Evolutionary conservation across 2,888 invertebrate genomes (phyloP).

Genomic region (Sinotaia quadrata): DNA sequence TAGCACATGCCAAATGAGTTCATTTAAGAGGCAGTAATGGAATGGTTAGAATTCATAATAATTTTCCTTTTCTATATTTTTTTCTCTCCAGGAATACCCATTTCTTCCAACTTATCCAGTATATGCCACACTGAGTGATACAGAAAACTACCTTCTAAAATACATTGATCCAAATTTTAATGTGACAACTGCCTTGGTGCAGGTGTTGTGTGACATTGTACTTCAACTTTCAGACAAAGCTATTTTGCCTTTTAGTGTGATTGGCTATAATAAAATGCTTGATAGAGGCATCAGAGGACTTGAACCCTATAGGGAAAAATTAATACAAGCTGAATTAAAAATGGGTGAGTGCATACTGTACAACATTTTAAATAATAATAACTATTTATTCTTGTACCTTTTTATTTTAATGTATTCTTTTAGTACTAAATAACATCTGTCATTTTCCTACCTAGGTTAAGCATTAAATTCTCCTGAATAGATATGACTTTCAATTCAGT

Average conservation of each 20-base stretch:
- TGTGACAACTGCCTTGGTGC: constrained; percentile 57
- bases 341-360: too few species aligned
- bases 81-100: constrained; percentile 47
- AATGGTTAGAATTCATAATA: too few species aligned
- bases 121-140: constrained; percentile 71
- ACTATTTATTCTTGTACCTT: too few species aligned
- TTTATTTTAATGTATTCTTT: too few species aligned
- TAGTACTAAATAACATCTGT: too few species aligned
- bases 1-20: too few species aligned
- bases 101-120: constrained; percentile 64
- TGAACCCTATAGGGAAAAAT: constrained; percentile 10
- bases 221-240: constrained; percentile 60
- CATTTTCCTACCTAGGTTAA: too few species aligned
- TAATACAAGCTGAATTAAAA: background rate
- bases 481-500: too few species aligned
- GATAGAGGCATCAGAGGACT: constrained; percentile 43
- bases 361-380: too few species aligned
- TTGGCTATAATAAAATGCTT: constrained; percentile 44
- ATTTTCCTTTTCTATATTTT: too few species aligned
- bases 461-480: too few species aligned
- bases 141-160: constrained; percentile 64
- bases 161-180: constrained; percentile 68
- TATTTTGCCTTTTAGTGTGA: constrained; percentile 60
- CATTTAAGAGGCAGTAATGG: too few species aligned
- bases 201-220: constrained; percentile 59